Conservation (phyloP, 1,140 invertebrate species). For the Leucophenga varia region DNA sequence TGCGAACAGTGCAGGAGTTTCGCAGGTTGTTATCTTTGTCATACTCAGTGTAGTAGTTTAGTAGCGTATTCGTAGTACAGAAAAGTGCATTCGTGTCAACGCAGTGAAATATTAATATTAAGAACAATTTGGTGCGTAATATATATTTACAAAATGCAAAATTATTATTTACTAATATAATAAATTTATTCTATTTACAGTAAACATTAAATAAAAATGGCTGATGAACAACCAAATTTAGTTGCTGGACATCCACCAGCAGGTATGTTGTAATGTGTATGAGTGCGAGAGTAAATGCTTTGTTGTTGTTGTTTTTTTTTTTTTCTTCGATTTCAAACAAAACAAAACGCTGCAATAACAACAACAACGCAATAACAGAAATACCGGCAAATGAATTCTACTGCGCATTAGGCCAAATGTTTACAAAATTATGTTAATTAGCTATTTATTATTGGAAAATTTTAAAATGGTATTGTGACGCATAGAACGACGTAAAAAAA, state of each 20-base stretch:
- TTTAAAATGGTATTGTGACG: too few relatives aligned
- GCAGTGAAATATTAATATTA: neutral
- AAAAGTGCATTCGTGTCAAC: conserved; percentile 10
- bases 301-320: conserved; percentile 14
- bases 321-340: conserved; percentile 70
- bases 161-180: too few relatives aligned
- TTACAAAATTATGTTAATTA: conserved; percentile 15
- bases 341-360: neutral
- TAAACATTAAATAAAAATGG: conserved; percentile 23
- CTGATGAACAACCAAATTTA: conserved; percentile 65
- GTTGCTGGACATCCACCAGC: conserved; percentile 84
- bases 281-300: conserved; percentile 6
- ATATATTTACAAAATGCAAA: neutral
- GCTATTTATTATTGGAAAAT: conserved; percentile 5
- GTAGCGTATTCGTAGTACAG: too few relatives aligned
- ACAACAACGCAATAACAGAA: too few relatives aligned
- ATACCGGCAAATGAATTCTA: too few relatives aligned
- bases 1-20: too few relatives aligned
- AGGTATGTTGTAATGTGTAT: conserved; percentile 61
- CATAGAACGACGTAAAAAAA: too few relatives aligned
- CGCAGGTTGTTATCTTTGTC: too few relatives aligned
- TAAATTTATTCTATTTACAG: neutral
- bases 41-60: too few relatives aligned
- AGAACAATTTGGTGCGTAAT: conserved; percentile 2
- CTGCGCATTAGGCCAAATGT: conserved; percentile 16